Evolutionary conservation across 2,113 vertebrate genomes (phyloP).

Genomic region (Tor tambroides): DNA sequence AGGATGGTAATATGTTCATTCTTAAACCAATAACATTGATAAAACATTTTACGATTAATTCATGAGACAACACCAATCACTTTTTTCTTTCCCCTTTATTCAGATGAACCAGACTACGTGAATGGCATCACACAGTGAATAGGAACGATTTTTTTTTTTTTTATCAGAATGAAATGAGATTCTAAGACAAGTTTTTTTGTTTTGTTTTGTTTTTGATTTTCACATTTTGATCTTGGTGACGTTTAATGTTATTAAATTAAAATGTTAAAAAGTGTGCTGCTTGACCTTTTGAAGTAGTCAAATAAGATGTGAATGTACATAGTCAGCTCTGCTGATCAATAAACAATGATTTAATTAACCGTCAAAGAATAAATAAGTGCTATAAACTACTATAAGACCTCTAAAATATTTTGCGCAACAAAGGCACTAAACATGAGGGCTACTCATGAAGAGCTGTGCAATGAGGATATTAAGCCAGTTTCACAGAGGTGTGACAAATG

Average conservation of each 20-base stretch:
- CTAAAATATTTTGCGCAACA: not conserved
- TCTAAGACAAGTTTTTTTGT: not conserved
- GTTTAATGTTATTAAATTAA: not conserved
- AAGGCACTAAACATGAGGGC: not conserved
- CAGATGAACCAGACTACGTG: conserved; percentile 61
- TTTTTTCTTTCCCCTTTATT: conserved; percentile 20
- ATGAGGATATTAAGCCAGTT: not conserved
- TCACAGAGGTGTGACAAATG: not conserved
- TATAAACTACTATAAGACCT: not conserved
- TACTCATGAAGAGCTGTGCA: not conserved
- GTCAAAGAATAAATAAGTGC: not conserved
- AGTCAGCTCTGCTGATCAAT: not conserved
- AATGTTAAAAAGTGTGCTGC: not conserved
- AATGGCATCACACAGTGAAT: conserved; percentile 13
- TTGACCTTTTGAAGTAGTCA: not conserved
- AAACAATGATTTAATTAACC: not conserved
- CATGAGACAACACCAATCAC: not conserved
- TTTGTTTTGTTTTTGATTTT: no score
- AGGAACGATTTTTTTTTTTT: not conserved
- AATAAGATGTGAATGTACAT: not conserved
- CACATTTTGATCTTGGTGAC: not conserved
- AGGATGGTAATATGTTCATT: not conserved
- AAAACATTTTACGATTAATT: not conserved
- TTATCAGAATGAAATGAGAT: not conserved
- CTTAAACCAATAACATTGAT: not conserved